These are phyloP conservation scores for Aramus guarauna DNA, from an alignment of 2,113 vertebrate species.

Conservation along the genomic window DNA sequence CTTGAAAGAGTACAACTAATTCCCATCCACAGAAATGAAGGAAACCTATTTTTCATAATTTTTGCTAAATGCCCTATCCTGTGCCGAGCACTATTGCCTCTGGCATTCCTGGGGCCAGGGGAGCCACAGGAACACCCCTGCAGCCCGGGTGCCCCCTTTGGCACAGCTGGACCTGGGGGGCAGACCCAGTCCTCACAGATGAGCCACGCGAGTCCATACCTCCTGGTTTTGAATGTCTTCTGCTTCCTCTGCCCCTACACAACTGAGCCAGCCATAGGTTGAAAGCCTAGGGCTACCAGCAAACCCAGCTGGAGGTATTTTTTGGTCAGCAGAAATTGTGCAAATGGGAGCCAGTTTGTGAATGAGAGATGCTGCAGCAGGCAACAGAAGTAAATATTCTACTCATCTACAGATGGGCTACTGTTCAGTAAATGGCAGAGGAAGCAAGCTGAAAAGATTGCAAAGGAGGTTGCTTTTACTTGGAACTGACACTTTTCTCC, in stretches of 20 bases:
- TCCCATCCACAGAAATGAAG: background rate
- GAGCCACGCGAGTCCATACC: background rate
- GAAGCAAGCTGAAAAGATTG: background rate
- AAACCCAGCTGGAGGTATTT: background rate
- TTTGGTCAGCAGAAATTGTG: background rate
- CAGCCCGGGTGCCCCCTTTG: background rate
- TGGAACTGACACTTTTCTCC: background rate
- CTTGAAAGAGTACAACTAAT: background rate
- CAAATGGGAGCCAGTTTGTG: background rate
- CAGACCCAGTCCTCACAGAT: background rate
- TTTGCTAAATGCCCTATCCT: background rate
- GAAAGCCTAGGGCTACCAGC: background rate
- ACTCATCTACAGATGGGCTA: background rate
- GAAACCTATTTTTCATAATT: background rate
- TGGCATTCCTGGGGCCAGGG: background rate
- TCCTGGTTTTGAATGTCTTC: background rate
- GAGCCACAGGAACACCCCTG: background rate
- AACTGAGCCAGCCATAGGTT: background rate
- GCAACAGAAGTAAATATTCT: background rate
- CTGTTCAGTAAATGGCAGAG: background rate
- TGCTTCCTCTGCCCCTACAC: background rate
- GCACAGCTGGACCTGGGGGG: too few species aligned
- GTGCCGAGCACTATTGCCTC: background rate
- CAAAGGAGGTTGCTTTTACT: background rate
- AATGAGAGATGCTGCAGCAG: background rate